Percentiles rank a stretch among this genome's conserved stretches.
These are phyloP conservation scores for Benthosema pterotum DNA, from an alignment of 2,797 vertebrate species.

Conservation along the genomic window DNA sequence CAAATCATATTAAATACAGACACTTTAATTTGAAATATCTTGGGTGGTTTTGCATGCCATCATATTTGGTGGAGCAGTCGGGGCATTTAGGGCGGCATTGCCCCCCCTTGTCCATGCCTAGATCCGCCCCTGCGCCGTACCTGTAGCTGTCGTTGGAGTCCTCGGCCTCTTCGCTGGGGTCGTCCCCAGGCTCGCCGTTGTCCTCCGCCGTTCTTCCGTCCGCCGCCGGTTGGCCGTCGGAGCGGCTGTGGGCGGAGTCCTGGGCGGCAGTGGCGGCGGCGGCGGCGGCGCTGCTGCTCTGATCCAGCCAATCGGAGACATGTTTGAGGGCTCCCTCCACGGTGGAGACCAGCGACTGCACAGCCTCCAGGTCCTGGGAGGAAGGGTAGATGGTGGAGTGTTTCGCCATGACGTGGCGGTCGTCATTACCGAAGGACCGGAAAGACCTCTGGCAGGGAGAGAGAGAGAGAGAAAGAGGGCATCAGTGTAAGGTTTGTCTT, in stretches of 20 bases:
- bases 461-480: constrained; percentile 10
- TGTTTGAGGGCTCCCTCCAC: constrained; percentile 97
- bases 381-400: constrained; percentile 98
- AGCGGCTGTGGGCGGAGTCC: constrained; percentile 48
- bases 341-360: constrained; percentile 97
- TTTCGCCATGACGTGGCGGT: constrained; percentile 99
- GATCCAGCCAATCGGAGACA: constrained; percentile 97
- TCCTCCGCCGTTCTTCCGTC: constrained; percentile 61
- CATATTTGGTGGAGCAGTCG: too few species aligned
- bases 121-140: too few species aligned
- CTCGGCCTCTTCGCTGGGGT: constrained; percentile 48
- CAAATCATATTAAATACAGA: too few species aligned
- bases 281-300: constrained; percentile 62
- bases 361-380: constrained; percentile 94
- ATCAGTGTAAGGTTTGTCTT: too few species aligned
- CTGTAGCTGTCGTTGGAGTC: constrained; percentile 84
- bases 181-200: constrained; percentile 45
- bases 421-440: constrained; percentile 97
- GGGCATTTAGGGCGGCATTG: too few species aligned
- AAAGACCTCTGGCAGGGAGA: constrained; percentile 90
- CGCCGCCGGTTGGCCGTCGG: constrained; percentile 57
- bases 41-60: too few species aligned
- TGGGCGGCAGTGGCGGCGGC: too few species aligned
- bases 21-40: too few species aligned
- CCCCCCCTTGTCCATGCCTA: too few species aligned